Evolutionary conservation across 1,140 invertebrate species (phyloP), one percentile per base, ranked within the genome.

Genomic region (Harpegnathos saltator): DNA sequence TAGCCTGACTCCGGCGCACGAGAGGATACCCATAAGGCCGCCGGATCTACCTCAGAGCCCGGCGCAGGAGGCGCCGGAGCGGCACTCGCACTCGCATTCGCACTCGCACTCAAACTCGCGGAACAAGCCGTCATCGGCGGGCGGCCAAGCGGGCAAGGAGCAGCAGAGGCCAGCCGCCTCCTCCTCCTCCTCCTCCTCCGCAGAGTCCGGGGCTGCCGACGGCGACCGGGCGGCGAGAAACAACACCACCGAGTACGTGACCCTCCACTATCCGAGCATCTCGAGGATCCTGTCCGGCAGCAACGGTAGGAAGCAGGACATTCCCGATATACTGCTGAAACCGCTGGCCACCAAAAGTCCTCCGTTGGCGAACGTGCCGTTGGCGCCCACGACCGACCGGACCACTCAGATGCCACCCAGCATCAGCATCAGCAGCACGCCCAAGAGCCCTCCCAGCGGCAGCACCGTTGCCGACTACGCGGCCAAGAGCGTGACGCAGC

Each of bases 271-370:
- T 94, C 92, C 96, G 0, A 97, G 96, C 74, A 97, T 98, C 81
- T 97, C 97, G 0, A 95, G 97, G 62, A 98, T 98, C 86, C 93
- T 98, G 0, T 97, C 96, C 11, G 97, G 97, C 0, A 97, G 97
- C 54, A 97, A 97, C 90, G 97, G 97, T 0, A 94, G 96, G 7
- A 97, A 97, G 85, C 96, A 97, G 80, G 97, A 97, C 82, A 96
- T 97, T 58, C 96, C 97, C 0, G 97, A 97, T 71, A 96, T 97
- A 17, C 91, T 97, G 0, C 91, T 97, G 12, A 94, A 96, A 61
- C 96, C 96, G 0, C 95, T 97, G 11, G 96, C 97, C 0, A 96
- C 96, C 3, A 96, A 96, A 82, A 95, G 95, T 5, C 91, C 93
- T 5, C 91, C 93, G 4, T 48, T 84, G 19, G 87, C 89, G 5